Conservation (phyloP, 2,888 invertebrate species). For the Yponomeuta cagnagella region DNA sequence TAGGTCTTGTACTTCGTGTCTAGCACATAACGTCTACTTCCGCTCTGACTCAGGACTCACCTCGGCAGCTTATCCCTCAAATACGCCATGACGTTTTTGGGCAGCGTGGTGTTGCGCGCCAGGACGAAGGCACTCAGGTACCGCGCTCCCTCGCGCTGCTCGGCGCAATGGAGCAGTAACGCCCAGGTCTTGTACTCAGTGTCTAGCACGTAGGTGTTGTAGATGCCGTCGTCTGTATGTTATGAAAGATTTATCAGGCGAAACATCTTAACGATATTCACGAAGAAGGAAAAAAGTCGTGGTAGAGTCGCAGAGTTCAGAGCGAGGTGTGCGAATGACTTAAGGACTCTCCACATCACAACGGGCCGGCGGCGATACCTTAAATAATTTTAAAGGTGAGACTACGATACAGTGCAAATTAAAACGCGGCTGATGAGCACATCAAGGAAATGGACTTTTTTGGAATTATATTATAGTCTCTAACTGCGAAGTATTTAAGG, state of each 20-base stretch:
- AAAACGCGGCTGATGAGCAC: too few species aligned
- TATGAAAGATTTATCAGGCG: not conserved
- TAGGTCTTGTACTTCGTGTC: slow-evolving; percentile 65
- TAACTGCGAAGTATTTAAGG: too few species aligned
- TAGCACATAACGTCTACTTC: not conserved
- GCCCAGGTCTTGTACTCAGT: slow-evolving; percentile 91
- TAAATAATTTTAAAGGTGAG: too few species aligned
- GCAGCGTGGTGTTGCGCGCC: slow-evolving; percentile 76
- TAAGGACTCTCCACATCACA: too few species aligned
- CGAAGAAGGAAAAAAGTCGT: too few species aligned
- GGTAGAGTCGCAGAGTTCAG: too few species aligned
- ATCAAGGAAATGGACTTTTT: too few species aligned
- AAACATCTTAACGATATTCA: too few species aligned
- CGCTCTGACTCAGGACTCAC: slow-evolving; percentile 28
- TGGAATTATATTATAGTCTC: too few species aligned
- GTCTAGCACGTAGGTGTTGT: slow-evolving; percentile 91
- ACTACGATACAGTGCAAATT: too few species aligned
- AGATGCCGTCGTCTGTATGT: slow-evolving; percentile 86
- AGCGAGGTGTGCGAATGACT: too few species aligned
- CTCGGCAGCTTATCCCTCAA: slow-evolving; percentile 84
- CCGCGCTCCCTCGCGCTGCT: slow-evolving; percentile 83
- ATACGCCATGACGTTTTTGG: slow-evolving; percentile 83
- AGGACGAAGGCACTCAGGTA: slow-evolving; percentile 90
- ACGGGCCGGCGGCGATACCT: too few species aligned
- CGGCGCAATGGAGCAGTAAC: slow-evolving; percentile 89